Percentiles rank a stretch among this genome's conserved stretches.
Evolutionary conservation across 92 coral and sea anemone genomes (phyloP).

Genomic region (Zoanthus gigantus): DNA sequence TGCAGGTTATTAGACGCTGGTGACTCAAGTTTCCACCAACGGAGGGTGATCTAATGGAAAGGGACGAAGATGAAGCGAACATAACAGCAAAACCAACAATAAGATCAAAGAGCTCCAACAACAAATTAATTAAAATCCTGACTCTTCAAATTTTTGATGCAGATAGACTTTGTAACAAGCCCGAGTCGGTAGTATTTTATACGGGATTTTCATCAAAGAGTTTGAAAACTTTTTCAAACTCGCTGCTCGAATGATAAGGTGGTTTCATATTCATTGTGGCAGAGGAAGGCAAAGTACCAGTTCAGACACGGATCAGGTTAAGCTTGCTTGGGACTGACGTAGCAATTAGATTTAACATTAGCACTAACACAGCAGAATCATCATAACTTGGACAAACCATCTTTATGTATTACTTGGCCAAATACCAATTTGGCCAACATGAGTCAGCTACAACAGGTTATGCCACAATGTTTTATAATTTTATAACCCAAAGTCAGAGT

Average conservation of each 20-base stretch:
- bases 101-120: conserved; percentile 31
- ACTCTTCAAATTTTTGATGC: conserved; percentile 33
- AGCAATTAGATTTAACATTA: conserved; percentile 44
- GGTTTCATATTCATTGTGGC: conserved; percentile 48
- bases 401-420: too few species aligned
- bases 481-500: conserved; percentile 13
- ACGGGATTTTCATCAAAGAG: conserved; percentile 45
- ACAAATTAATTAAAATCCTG: conserved; percentile 13
- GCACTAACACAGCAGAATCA: conserved; percentile 23
- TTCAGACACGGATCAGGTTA: conserved; percentile 13
- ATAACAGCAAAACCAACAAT: too few species aligned
- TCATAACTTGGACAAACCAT: too few species aligned
- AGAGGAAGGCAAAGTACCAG: conserved; percentile 25
- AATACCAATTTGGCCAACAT: conserved; percentile 58
- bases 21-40: too few species aligned
- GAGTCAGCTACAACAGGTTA: conserved; percentile 30
- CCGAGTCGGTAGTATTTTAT: conserved; percentile 46
- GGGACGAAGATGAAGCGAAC: too few species aligned
- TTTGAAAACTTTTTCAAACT: conserved; percentile 38
- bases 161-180: conserved; percentile 41
- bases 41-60: too few species aligned
- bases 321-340: conserved; percentile 49
- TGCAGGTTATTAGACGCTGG: conserved; percentile 16
- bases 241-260: conserved; percentile 30
- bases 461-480: conserved; percentile 40